Percentiles rank a stretch among this genome's conserved stretches.
Evolutionary conservation across 2,888 invertebrate genomes (phyloP).

Genomic region (Pantelozetes paolii): DNA sequence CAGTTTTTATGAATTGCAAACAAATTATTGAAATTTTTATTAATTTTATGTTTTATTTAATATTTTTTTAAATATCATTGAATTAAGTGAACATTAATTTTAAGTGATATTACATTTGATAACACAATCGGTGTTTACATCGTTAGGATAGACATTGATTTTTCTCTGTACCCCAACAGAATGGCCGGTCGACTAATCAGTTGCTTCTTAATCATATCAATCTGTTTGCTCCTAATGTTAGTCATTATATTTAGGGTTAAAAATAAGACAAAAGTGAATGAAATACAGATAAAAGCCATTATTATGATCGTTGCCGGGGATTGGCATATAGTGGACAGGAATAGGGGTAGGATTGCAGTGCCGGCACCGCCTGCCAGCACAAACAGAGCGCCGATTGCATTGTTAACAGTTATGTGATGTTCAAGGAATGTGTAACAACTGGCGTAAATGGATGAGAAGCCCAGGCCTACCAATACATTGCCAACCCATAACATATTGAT

Average conservation of each 20-base stretch:
- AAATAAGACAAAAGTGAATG: constrained; percentile 2
- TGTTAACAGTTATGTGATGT: constrained; percentile 38
- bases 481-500: constrained; percentile 30
- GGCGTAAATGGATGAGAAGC: constrained; percentile 40
- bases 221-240: constrained; percentile 17
- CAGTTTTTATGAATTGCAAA: too few species aligned
- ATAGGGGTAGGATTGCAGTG: constrained; percentile 37
- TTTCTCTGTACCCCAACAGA: not conserved
- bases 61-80: too few species aligned
- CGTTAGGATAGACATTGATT: not conserved
- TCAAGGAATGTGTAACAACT: constrained; percentile 37
- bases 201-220: constrained; percentile 35
- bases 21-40: too few species aligned
- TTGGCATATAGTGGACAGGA: constrained; percentile 24
- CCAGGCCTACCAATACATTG: constrained; percentile 34
- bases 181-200: constrained; percentile 34
- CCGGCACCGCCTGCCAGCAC: constrained; percentile 38
- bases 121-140: too few species aligned
- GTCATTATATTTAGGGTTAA: constrained; percentile 29
- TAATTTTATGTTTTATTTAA: too few species aligned
- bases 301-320: constrained; percentile 9
- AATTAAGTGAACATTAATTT: too few species aligned
- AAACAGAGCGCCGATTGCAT: constrained; percentile 37
- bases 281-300: constrained; percentile 1
- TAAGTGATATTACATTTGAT: too few species aligned